A percentile compares a stretch with the other conserved stretches of the same genome.
These are phyloP conservation scores for Drosophila parvula DNA, from an alignment of 1,140 invertebrate genomes.

Conservation along the genomic window DNA sequence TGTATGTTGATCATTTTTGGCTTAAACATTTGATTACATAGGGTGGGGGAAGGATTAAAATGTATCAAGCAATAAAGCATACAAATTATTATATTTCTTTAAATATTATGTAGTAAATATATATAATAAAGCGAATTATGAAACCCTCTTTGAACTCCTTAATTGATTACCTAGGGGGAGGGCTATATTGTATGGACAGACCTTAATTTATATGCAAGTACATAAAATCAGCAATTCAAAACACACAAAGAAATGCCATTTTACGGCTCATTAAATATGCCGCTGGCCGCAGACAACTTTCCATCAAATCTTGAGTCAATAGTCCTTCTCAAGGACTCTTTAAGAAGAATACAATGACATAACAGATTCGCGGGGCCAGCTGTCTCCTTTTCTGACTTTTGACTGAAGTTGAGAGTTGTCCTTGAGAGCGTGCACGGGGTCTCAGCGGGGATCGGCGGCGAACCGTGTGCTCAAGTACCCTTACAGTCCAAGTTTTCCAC, in stretches of 20 bases:
- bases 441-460: constrained; percentile 24
- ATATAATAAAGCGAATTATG: not conserved
- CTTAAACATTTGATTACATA: not conserved
- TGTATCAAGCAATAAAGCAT: not conserved
- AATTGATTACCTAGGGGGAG: too few relatives aligned
- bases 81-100: not conserved
- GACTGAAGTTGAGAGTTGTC: constrained; percentile 30
- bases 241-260: not conserved
- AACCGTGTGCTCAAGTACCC: constrained; percentile 25
- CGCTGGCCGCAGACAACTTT: not conserved
- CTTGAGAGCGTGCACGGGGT: constrained; percentile 12
- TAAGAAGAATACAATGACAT: constrained; percentile 30
- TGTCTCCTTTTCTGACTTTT: constrained; percentile 21
- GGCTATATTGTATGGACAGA: not conserved
- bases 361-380: constrained; percentile 38
- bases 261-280: constrained; percentile 22
- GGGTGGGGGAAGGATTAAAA: not conserved
- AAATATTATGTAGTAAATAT: not conserved
- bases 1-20: too few relatives aligned
- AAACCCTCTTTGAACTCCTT: not conserved
- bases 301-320: constrained; percentile 3
- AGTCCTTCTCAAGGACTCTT: constrained; percentile 2
- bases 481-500: constrained; percentile 30
- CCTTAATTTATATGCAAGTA: not conserved
- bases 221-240: not conserved